Percentiles rank a stretch among this genome's conserved stretches.
phyloP scores from a whole-genome alignment of 2,113 vertebrate species.

The Ploceus nigricollis region DNA sequence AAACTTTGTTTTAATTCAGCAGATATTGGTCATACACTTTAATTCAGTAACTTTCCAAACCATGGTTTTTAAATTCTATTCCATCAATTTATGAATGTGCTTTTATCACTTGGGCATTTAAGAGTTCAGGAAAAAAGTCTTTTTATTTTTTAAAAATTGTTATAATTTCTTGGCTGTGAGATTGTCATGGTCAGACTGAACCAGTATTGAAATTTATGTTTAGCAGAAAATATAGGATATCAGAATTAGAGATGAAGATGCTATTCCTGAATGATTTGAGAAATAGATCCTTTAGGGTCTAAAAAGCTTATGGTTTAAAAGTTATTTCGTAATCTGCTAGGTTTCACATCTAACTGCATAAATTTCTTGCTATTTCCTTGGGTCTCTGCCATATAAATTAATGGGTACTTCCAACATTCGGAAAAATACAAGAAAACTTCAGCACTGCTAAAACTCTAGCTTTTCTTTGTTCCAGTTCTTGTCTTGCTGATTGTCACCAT shows the following conservation, averaged over 20 bases:
- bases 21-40: not conserved
- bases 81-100: not conserved
- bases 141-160: not conserved
- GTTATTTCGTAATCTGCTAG: not conserved
- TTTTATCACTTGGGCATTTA: constrained; percentile 49
- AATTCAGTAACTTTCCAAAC: constrained; percentile 10
- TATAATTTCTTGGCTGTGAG: not conserved
- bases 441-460: constrained; percentile 11
- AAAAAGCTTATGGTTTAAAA: constrained; percentile 6
- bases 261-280: not conserved
- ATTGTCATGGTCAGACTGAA: not conserved
- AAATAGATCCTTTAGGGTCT: constrained; percentile 5
- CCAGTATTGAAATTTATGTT: not conserved
- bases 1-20: not conserved
- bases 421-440: not conserved
- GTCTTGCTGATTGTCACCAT: constrained; percentile 91
- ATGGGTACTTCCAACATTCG: not conserved
- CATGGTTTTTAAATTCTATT: constrained; percentile 3
- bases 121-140: not conserved
- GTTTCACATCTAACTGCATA: not conserved
- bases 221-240: not conserved
- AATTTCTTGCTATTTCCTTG: not conserved
- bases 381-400: not conserved
- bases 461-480: constrained; percentile 76
- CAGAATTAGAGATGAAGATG: not conserved